These are phyloP conservation scores for Agrilus planipennis DNA, from an alignment of 1,140 invertebrate species.

Conservation along the genomic window DNA sequence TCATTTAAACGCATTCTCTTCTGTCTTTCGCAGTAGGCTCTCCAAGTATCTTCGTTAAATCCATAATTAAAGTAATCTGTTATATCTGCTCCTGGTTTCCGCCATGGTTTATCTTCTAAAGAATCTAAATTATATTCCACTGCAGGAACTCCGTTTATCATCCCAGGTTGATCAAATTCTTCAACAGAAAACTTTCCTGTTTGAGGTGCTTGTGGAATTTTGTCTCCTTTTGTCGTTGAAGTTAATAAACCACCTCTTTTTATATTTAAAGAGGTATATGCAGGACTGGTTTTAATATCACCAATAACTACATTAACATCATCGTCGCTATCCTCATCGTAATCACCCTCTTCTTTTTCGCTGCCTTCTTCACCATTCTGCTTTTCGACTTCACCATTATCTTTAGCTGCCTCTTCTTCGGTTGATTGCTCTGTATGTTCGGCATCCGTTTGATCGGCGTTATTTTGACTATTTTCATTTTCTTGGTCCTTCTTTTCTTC, in stretches of 20 bases:
- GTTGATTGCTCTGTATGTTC: slow-evolving; percentile 19
- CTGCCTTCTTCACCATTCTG: slow-evolving; percentile 42
- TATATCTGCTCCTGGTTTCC: slow-evolving; percentile 95
- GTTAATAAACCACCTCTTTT: slow-evolving; percentile 46
- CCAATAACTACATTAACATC: slow-evolving; percentile 77
- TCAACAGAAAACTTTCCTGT: slow-evolving; percentile 74
- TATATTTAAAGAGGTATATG: slow-evolving; percentile 53
- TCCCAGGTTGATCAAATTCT: slow-evolving; percentile 75
- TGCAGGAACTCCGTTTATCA: slow-evolving; percentile 86
- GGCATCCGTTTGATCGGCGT: slow-evolving; percentile 8
- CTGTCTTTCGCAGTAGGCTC: slow-evolving; percentile 92
- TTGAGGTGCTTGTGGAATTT: slow-evolving; percentile 37
- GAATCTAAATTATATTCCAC: slow-evolving; percentile 88
- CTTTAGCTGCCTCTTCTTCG: slow-evolving; percentile 32
- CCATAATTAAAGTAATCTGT: slow-evolving; percentile 99
- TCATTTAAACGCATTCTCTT: slow-evolving; percentile 69
- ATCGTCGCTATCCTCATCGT: slow-evolving; percentile 71
- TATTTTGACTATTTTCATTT: slow-evolving; percentile 15
- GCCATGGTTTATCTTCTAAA: slow-evolving; percentile 96
- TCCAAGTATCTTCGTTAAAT: slow-evolving; percentile 97
- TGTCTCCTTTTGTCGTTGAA: slow-evolving; percentile 37
- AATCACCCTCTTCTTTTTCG: slow-evolving; percentile 51
- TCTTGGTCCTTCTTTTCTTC: slow-evolving; percentile 25
- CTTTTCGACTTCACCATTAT: slow-evolving; percentile 41
- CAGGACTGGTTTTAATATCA: slow-evolving; percentile 62